Conservation (phyloP, 1,140 invertebrate genomes). For the Leptopilina clavipes region DNA sequence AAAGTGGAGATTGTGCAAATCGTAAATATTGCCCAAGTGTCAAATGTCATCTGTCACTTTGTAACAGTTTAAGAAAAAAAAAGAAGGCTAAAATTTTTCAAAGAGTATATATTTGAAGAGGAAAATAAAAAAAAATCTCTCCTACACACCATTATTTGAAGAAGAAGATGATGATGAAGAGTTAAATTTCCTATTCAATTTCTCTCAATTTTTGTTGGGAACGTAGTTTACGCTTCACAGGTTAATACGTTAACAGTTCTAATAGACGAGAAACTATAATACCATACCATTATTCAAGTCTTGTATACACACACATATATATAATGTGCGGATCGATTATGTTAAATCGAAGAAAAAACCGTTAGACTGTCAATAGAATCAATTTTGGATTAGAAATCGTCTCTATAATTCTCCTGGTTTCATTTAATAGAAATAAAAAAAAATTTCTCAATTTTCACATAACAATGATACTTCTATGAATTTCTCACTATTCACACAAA, state of each 20-base stretch:
- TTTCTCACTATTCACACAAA: too few relatives aligned
- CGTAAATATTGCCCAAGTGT: background rate
- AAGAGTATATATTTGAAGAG: background rate
- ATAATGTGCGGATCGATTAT: constrained; percentile 9
- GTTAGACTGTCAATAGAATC: constrained; percentile 16
- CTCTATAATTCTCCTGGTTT: background rate
- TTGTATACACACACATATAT: background rate
- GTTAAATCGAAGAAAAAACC: background rate
- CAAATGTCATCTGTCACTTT: constrained; percentile 6
- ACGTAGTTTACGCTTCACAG: background rate
- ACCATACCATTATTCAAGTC: constrained; percentile 10
- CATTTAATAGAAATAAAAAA: background rate
- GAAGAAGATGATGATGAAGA: background rate
- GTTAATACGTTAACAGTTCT: constrained; percentile 4
- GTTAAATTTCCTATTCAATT: background rate
- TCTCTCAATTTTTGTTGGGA: background rate
- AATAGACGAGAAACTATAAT: constrained; percentile 1
- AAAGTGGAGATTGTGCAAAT: background rate
- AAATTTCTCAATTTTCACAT: constrained; percentile 9
- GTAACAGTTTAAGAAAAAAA: background rate
- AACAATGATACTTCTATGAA: background rate
- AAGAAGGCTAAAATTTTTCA: constrained; percentile 1
- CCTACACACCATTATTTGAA: background rate
- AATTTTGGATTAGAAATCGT: constrained; percentile 2
- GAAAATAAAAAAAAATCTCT: too few relatives aligned